phyloP scores from a whole-genome alignment of 2,797 vertebrate species.

The Okamejei kenojei region DNA sequence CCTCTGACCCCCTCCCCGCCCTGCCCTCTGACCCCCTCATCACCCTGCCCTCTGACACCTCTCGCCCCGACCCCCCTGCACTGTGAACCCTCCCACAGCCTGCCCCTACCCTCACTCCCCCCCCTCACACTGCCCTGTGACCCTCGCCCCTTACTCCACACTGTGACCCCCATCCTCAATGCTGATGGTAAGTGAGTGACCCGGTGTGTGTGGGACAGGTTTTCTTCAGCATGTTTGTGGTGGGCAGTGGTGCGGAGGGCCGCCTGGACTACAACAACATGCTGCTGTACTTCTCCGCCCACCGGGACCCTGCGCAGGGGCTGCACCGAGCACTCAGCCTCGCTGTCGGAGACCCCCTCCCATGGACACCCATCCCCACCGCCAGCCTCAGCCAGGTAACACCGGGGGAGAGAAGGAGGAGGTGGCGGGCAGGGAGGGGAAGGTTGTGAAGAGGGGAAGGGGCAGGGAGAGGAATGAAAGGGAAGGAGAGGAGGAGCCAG shows the following conservation, averaged over 20 bases:
- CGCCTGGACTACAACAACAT: conserved; percentile 69
- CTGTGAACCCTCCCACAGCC: not conserved
- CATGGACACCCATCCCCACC: conserved; percentile 42
- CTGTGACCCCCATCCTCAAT: not conserved
- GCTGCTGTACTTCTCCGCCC: conserved; percentile 76
- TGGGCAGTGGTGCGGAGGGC: conserved; percentile 50
- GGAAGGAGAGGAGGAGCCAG: too few relatives aligned
- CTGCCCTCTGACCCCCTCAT: not conserved
- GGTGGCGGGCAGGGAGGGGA: too few relatives aligned
- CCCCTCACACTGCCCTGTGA: not conserved
- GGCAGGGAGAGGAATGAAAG: too few relatives aligned
- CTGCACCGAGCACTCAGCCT: conserved; percentile 75
- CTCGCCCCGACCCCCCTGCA: not conserved
- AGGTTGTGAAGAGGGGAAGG: too few relatives aligned
- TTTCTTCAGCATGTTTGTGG: conserved; percentile 76
- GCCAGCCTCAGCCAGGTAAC: not conserved
- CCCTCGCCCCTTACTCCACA: not conserved
- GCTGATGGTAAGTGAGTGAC: not conserved
- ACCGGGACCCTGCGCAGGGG: conserved; percentile 66
- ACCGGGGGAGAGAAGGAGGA: not conserved
- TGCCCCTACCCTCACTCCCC: too few relatives aligned
- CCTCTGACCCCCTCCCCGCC: too few relatives aligned
- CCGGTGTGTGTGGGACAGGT: conserved; percentile 58
- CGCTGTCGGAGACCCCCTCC: conserved; percentile 56
- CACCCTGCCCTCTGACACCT: too few relatives aligned